These are phyloP conservation scores for Nysson spinosus DNA, from an alignment of 2,888 invertebrate genomes.

Conservation along the genomic window DNA sequence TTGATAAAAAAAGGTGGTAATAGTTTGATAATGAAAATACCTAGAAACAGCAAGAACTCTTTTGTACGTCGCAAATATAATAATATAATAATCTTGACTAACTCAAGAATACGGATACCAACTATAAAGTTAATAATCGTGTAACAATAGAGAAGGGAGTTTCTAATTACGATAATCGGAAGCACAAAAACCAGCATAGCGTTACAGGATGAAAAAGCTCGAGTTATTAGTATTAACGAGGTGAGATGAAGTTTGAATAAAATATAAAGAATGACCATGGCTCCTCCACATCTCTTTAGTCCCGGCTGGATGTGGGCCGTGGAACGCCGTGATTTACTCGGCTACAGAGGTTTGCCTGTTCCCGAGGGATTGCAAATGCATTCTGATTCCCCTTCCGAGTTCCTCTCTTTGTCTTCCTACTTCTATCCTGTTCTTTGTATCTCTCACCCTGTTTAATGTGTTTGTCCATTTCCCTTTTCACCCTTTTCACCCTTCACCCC, in stretches of 20 bases:
- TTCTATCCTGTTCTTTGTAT: neutral
- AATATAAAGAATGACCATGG: conserved; percentile 61
- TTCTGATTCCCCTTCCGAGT: conserved; percentile 25
- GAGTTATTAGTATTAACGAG: conserved; percentile 15
- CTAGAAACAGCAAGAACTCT: too few species aligned
- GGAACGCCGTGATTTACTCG: conserved; percentile 60
- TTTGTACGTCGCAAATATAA: too few species aligned
- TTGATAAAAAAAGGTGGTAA: too few species aligned
- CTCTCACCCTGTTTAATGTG: neutral
- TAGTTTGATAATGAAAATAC: too few species aligned
- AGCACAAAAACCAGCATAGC: neutral
- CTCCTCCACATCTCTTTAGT: conserved; percentile 17
- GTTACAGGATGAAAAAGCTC: conserved; percentile 7
- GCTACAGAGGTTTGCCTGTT: conserved; percentile 49
- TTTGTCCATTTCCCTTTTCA: neutral
- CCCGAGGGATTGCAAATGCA: conserved; percentile 49
- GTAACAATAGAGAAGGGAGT: neutral
- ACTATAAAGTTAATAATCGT: too few species aligned
- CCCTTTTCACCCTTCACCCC: neutral
- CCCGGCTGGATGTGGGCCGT: conserved; percentile 33
- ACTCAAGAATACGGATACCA: too few species aligned
- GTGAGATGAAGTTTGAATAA: conserved; percentile 67
- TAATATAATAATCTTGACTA: too few species aligned
- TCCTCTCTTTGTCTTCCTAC: conserved; percentile 12
- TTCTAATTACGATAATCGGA: conserved; percentile 28